Conservation (phyloP, 1,140 invertebrate species). For the Drosophila ohnishii region DNA sequence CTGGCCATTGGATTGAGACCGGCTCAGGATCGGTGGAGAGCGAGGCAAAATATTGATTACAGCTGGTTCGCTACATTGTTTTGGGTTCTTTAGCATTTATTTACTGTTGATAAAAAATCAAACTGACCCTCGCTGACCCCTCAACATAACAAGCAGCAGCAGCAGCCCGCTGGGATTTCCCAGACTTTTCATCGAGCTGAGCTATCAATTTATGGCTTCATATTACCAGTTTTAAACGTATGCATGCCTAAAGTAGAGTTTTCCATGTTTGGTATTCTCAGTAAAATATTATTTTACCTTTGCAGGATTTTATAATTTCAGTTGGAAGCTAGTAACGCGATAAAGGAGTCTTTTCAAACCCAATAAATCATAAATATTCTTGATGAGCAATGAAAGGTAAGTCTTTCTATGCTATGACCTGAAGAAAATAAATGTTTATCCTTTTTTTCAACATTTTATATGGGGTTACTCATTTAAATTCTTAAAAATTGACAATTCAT, state of each 20-base stretch:
- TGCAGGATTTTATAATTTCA: no score
- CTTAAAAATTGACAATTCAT: no score
- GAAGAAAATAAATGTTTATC: no score
- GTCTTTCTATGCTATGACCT: no score
- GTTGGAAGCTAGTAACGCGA: no score
- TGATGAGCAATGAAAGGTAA: no score
- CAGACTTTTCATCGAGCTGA: slow-evolving; percentile 11
- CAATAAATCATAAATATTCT: no score
- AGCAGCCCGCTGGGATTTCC: slow-evolving; percentile 14
- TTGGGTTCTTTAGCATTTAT: slow-evolving; percentile 60
- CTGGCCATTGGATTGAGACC: slow-evolving; percentile 32
- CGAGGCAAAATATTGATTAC: slow-evolving; percentile 79
- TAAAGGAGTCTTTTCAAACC: no score
- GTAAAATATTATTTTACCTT: no score
- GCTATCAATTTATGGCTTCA: slow-evolving; percentile 20
- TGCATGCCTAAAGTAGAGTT: neutral
- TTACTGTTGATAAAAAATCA: slow-evolving; percentile 69
- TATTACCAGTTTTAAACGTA: neutral
- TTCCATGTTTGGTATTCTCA: neutral
- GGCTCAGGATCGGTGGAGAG: slow-evolving; percentile 31
- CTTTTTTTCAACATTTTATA: no score
- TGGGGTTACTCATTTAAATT: no score
- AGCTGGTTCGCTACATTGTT: slow-evolving; percentile 41
- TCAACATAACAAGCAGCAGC: slow-evolving; percentile 5
- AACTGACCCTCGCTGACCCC: slow-evolving; percentile 63